Percentiles rank a stretch among this genome's conserved stretches.
phyloP scores from a whole-genome alignment of 2,113 vertebrate genomes.

The Brachypteracias leptosomus region DNA sequence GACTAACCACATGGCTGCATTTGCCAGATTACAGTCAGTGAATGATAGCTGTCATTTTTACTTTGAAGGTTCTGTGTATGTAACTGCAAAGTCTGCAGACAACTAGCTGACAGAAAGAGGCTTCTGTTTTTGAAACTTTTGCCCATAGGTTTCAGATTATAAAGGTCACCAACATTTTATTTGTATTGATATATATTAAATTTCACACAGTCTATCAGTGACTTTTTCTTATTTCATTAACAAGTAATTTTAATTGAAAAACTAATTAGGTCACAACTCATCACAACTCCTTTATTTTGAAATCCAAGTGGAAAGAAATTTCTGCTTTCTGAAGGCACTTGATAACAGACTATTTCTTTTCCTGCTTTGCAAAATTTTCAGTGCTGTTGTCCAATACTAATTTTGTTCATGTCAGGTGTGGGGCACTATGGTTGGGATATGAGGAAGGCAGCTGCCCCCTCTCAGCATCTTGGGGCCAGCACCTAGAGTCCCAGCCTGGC shows the following conservation, averaged over 20 bases:
- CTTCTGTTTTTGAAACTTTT: not conserved
- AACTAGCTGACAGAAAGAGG: not conserved
- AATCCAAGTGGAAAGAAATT: not conserved
- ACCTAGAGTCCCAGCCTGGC: not conserved
- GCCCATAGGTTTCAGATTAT: not conserved
- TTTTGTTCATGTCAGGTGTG: not conserved
- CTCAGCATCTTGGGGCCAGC: too few species aligned
- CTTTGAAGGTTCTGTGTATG: not conserved
- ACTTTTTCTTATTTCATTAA: not conserved
- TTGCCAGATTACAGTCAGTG: not conserved
- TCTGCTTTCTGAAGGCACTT: not conserved
- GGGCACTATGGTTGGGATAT: not conserved
- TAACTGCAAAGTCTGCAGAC: not conserved
- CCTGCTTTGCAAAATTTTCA: not conserved
- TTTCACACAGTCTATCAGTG: not conserved
- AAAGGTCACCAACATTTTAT: accelerated
- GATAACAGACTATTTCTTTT: not conserved
- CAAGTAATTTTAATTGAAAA: not conserved
- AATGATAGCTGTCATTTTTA: not conserved
- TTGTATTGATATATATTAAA: not conserved
- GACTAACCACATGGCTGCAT: not conserved
- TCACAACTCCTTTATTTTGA: not conserved
- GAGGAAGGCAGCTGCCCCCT: not conserved
- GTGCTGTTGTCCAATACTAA: accelerated
- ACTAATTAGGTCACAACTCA: not conserved